Evolutionary conservation across 2,888 invertebrate species (phyloP).

Genomic region (Linnaemya vulpina): DNA sequence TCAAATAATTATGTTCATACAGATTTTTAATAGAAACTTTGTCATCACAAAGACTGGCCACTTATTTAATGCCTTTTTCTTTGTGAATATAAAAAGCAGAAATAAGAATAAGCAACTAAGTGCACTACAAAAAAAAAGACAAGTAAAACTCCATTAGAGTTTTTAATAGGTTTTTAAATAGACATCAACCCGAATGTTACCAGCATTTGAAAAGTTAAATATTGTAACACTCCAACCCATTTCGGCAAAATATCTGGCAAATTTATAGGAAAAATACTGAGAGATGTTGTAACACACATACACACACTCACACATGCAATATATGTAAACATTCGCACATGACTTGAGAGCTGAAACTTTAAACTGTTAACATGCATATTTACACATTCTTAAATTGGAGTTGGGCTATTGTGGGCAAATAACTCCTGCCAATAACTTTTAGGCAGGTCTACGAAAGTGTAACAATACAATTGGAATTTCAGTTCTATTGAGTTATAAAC

Average conservation of each 20-base stretch:
- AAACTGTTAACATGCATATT: not conserved
- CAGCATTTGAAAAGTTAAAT: constrained; percentile 9
- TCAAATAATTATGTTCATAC: not conserved
- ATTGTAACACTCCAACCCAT: constrained; percentile 8
- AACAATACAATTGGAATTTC: too few species aligned
- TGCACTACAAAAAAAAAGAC: not conserved
- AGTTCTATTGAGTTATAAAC: too few species aligned
- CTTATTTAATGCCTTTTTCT: not conserved
- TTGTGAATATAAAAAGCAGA: not conserved
- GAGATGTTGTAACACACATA: not conserved
- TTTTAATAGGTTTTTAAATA: constrained; percentile 38
- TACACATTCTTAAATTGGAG: not conserved
- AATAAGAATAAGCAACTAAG: not conserved
- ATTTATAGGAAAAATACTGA: not conserved
- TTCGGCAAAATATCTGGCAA: not conserved
- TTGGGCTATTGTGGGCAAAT: too few species aligned
- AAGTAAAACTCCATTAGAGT: not conserved
- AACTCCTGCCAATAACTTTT: too few species aligned
- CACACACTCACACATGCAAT: not conserved
- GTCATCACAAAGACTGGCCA: not conserved
- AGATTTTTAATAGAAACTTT: not conserved
- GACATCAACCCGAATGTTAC: constrained; percentile 18
- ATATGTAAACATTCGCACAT: too few species aligned
- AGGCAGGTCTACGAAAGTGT: too few species aligned
- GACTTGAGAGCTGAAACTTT: too few species aligned